phyloP scores from a whole-genome alignment of 2,888 invertebrate genomes.

The Clivina fossor region DNA sequence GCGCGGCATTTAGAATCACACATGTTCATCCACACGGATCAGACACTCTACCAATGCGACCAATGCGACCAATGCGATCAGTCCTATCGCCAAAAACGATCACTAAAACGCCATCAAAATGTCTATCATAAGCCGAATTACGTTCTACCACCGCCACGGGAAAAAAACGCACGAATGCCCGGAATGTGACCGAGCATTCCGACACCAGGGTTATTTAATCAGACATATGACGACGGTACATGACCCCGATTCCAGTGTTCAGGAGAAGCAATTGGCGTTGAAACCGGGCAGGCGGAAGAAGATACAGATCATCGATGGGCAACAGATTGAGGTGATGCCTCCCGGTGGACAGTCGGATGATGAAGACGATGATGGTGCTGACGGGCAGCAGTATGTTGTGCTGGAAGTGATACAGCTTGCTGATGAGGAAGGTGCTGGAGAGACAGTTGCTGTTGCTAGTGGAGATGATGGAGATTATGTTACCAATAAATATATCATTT shows the following conservation, averaged over 20 bases:
- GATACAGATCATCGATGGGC: conserved; percentile 66
- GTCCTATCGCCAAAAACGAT: conserved; percentile 85
- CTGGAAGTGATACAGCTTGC: conserved; percentile 81
- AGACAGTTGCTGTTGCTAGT: conserved; percentile 60
- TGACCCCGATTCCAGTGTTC: conserved; percentile 79
- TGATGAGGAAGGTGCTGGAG: conserved; percentile 67
- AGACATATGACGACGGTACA: conserved; percentile 89
- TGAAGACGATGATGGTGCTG: conserved; percentile 62
- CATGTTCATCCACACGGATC: conserved; percentile 91
- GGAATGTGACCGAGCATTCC: conserved; percentile 72
- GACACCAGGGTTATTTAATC: conserved; percentile 90
- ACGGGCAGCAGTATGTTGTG: conserved; percentile 86
- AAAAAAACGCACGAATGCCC: conserved; percentile 91
- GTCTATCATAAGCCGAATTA: conserved; percentile 90
- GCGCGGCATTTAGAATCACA: conserved; percentile 92
- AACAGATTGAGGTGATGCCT: conserved; percentile 44
- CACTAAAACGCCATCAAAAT: conserved; percentile 87
- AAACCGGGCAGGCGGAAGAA: conserved; percentile 79
- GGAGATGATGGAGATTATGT: conserved; percentile 50
- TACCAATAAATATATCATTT: conserved; percentile 48
- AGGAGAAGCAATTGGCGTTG: conserved; percentile 72
- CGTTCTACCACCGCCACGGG: conserved; percentile 82
- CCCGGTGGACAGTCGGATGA: conserved; percentile 53
- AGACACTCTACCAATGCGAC: conserved; percentile 89
- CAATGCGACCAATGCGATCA: conserved; percentile 86